Percentiles rank a stretch among this genome's conserved stretches.
Conservation (phyloP, 2,888 invertebrate genomes). For the Megastigmus dorsalis region DNA sequence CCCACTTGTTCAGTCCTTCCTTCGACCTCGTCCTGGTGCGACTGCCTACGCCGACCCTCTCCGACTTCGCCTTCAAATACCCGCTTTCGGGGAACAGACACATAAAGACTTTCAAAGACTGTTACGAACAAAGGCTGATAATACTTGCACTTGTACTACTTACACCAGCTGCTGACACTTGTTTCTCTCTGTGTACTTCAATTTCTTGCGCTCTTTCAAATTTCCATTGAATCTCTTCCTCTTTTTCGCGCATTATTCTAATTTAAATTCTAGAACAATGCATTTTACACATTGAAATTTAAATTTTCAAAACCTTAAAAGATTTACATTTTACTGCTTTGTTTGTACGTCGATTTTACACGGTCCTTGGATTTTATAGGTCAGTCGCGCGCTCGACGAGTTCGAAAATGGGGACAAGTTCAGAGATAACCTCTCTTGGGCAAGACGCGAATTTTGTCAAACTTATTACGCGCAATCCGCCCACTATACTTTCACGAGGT, state of each 20-base stretch:
- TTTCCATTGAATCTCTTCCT: too few species aligned
- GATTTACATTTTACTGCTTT: background rate
- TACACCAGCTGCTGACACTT: background rate
- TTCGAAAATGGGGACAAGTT: slow-evolving; percentile 39
- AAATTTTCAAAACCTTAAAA: background rate
- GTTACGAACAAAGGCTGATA: slow-evolving; percentile 28
- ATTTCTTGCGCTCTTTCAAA: too few species aligned
- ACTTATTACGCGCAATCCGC: too few species aligned
- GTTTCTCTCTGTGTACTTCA: too few species aligned
- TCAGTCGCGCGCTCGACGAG: slow-evolving; percentile 26
- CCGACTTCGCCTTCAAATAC: background rate
- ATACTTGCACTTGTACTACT: slow-evolving; percentile 44
- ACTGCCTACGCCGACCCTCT: slow-evolving; percentile 37
- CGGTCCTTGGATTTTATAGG: background rate
- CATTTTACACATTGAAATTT: too few species aligned
- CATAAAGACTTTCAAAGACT: slow-evolving; percentile 4
- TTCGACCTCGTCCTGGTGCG: slow-evolving; percentile 66
- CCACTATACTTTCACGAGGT: too few species aligned
- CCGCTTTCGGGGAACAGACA: background rate
- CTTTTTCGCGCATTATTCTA: too few species aligned
- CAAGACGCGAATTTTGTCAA: too few species aligned
- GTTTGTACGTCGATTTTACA: background rate
- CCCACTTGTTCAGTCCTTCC: slow-evolving; percentile 63
- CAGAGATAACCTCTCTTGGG: background rate
- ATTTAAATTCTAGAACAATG: too few species aligned